phyloP scores from a whole-genome alignment of 2,888 invertebrate species.

The Brenthis daphne region DNA sequence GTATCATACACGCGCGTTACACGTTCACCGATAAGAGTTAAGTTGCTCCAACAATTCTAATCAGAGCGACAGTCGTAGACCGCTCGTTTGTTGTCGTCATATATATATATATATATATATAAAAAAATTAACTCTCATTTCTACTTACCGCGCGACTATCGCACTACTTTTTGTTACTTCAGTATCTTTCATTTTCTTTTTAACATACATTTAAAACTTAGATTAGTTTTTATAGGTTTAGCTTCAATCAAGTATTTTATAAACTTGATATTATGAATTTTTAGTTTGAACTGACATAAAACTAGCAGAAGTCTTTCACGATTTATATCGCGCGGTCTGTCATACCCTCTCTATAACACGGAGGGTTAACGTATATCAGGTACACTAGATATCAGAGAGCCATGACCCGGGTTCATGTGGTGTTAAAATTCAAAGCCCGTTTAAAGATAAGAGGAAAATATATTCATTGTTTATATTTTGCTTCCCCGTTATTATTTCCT shows the following conservation, averaged over 20 bases:
- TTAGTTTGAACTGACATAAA: slow-evolving; percentile 76
- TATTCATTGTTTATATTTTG: neutral
- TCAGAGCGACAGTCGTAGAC: too few relatives aligned
- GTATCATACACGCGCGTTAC: too few relatives aligned
- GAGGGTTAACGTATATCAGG: too few relatives aligned
- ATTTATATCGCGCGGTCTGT: too few relatives aligned
- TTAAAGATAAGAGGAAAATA: neutral
- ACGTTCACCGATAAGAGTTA: too few relatives aligned
- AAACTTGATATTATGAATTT: slow-evolving; percentile 45
- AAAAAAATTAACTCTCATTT: neutral
- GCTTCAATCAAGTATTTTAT: slow-evolving; percentile 57
- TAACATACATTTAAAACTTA: slow-evolving; percentile 50
- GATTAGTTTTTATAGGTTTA: slow-evolving; percentile 55
- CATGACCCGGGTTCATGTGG: neutral
- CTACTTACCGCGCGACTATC: slow-evolving; percentile 28
- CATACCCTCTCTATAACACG: too few relatives aligned
- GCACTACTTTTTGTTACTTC: slow-evolving; percentile 32
- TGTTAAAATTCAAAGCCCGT: neutral
- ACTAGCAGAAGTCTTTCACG: slow-evolving; percentile 46
- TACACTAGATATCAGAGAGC: slow-evolving; percentile 40
- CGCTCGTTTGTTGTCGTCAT: too few relatives aligned
- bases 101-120: too few relatives aligned
- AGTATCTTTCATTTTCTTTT: slow-evolving; percentile 29
- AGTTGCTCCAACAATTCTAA: too few relatives aligned
- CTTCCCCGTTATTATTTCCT: neutral